phyloP scores from a whole-genome alignment of 2,888 invertebrate species.

The Cosmia pyralina region DNA sequence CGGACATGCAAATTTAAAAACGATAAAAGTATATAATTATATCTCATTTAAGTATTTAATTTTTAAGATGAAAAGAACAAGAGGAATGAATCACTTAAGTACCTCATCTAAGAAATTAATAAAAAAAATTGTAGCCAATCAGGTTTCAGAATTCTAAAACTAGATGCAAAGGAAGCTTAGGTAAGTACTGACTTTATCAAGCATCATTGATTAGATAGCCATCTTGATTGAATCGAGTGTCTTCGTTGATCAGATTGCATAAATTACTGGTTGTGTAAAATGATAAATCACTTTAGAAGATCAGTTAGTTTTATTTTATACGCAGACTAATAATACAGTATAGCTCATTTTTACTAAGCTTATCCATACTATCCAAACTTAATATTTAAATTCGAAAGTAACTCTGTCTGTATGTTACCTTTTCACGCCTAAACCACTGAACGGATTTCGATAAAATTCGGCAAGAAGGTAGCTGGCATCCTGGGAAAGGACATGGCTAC shows the following conservation, averaged over 20 bases:
- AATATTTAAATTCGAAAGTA: too few relatives aligned
- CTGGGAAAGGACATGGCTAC: too few relatives aligned
- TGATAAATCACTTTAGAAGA: not conserved
- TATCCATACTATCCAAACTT: too few relatives aligned
- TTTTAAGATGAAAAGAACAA: too few relatives aligned
- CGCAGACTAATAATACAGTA: too few relatives aligned
- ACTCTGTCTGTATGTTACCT: too few relatives aligned
- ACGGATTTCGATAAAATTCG: too few relatives aligned
- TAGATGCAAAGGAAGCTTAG: constrained; percentile 6
- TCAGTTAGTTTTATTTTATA: not conserved
- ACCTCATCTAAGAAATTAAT: not conserved
- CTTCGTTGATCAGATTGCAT: not conserved
- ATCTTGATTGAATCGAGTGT: constrained; percentile 22
- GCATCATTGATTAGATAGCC: constrained; percentile 9
- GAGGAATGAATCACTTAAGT: too few relatives aligned
- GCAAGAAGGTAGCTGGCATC: too few relatives aligned
- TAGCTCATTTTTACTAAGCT: too few relatives aligned
- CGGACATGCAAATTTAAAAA: too few relatives aligned
- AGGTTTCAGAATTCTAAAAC: constrained; percentile 19
- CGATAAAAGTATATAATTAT: not conserved
- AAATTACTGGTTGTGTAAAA: not conserved
- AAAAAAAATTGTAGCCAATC: constrained; percentile 3
- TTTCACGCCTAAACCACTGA: too few relatives aligned
- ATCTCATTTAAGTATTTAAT: not conserved
- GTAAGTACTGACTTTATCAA: not conserved